Evolutionary conservation across 1,140 invertebrate species (phyloP), one percentile per base, ranked within the genome.

Genomic region (Helicoverpa zea): DNA sequence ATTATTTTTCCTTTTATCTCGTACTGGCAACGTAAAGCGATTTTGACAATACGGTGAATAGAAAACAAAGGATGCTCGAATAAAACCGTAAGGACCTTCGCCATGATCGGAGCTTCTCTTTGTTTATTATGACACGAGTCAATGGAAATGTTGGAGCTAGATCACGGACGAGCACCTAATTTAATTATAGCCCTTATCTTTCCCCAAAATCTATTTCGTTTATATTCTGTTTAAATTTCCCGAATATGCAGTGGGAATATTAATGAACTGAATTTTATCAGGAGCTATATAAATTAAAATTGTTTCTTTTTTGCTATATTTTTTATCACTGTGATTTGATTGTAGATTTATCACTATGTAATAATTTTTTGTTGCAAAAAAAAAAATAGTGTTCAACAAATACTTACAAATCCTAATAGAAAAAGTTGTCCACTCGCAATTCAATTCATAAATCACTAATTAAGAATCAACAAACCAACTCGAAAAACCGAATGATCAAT

Each of bases 101-200:
- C 85, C 84, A 87, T 80, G 84, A 81, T 88, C 84, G 85, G 84
- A 87, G 85, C 87, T 89, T 87, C 86, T 88, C 88, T 91, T 91
- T 90, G 91, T 92, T 89, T 83, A 61, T 47, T 56, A 73, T 56
- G 56, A 73, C 51, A 56, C 47, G 16, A 70, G 58, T 66, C 14
- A 66, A 66, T 66, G 16, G 63, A 66, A 64, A 66, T 35, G 63
- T 16, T 66, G 35, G 63, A 18, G 63, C 35, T 66, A 66, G 35
- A 35, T 66, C 13, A 11, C 35, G 56, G 56, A 58, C 35, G 63
- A 66, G 14, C 13, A 30, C 30, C 63, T 66, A 16, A 66, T 66
- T 47, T 47, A 66, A 66, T 66, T 66, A 47, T 66, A 29, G n/a
- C 14, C 52, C 52, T 54, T 54, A 54, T 54, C 16, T 58, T 58